Percentiles rank a stretch among this genome's conserved stretches.
These are phyloP conservation scores for Colletes collaris DNA, from an alignment of 2,888 invertebrate species.

Conservation along the genomic window DNA sequence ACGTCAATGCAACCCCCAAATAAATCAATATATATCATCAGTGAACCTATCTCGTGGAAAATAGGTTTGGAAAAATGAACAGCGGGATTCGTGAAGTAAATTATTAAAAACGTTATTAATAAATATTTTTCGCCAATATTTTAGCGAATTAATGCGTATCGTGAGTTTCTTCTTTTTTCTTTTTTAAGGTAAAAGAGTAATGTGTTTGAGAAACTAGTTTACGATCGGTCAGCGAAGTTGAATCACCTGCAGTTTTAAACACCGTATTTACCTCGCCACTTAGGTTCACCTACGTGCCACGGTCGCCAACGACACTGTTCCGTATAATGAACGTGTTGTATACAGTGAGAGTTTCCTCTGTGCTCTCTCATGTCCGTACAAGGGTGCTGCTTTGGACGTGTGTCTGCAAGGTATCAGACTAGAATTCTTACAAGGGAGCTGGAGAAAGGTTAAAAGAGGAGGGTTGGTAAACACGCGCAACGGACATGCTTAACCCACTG, in stretches of 20 bases:
- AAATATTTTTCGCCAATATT: too few relatives aligned
- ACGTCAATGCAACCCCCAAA: too few relatives aligned
- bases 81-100: too few relatives aligned
- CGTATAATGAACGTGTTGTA: slow-evolving; percentile 38
- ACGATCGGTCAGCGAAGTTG: slow-evolving; percentile 59
- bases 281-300: slow-evolving; percentile 57
- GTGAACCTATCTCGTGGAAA: too few relatives aligned
- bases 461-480: slow-evolving; percentile 52
- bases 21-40: too few relatives aligned
- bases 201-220: slow-evolving; percentile 61
- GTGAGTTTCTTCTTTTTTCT: too few relatives aligned
- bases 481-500: slow-evolving; percentile 56
- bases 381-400: slow-evolving; percentile 21
- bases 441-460: slow-evolving; percentile 25
- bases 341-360: slow-evolving; percentile 9
- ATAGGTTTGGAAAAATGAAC: too few relatives aligned
- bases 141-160: too few relatives aligned
- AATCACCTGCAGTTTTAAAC: slow-evolving; percentile 57
- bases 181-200: slow-evolving; percentile 28
- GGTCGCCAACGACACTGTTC: slow-evolving; percentile 41
- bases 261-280: slow-evolving; percentile 65
- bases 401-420: slow-evolving; percentile 37
- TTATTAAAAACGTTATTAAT: too few relatives aligned
- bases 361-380: slow-evolving; percentile 11
- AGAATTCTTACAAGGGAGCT: slow-evolving; percentile 52